These are phyloP conservation scores for Leucophenga maculata DNA, from an alignment of 2,888 invertebrate genomes.

Conservation along the genomic window DNA sequence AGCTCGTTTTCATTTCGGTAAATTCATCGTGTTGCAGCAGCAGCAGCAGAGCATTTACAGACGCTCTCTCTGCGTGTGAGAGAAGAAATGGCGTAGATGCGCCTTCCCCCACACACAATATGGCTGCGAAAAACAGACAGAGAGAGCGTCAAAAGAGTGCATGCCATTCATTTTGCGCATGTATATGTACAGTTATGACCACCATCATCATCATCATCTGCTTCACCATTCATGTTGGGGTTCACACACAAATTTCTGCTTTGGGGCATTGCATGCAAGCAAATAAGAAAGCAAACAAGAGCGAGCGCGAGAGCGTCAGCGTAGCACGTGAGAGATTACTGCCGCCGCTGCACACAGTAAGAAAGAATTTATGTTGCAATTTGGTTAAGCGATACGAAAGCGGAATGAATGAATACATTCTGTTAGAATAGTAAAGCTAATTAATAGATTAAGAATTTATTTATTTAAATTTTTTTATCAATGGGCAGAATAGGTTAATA, in stretches of 20 bases:
- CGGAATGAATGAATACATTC: not conserved
- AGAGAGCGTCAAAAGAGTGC: no score
- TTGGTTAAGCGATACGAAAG: not conserved
- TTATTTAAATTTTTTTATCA: no score
- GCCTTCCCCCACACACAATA: no score
- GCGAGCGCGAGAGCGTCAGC: no score
- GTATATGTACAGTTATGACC: not conserved
- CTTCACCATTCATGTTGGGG: not conserved
- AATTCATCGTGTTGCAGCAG: not conserved
- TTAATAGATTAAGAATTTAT: no score
- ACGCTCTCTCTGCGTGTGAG: no score
- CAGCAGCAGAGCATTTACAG: not conserved
- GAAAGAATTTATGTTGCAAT: conserved; percentile 19
- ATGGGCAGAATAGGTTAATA: no score
- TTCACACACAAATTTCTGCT: not conserved
- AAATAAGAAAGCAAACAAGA: no score
- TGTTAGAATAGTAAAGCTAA: no score
- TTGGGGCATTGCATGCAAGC: no score
- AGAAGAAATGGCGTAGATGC: not conserved
- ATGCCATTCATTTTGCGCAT: conserved; percentile 4
- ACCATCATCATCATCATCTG: not conserved
- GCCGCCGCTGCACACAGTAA: not conserved
- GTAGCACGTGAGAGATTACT: no score
- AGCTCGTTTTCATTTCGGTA: not conserved
- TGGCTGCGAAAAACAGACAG: not conserved